phyloP scores from a whole-genome alignment of 2,888 invertebrate genomes.

The Meiosimyza decipiens region DNA sequence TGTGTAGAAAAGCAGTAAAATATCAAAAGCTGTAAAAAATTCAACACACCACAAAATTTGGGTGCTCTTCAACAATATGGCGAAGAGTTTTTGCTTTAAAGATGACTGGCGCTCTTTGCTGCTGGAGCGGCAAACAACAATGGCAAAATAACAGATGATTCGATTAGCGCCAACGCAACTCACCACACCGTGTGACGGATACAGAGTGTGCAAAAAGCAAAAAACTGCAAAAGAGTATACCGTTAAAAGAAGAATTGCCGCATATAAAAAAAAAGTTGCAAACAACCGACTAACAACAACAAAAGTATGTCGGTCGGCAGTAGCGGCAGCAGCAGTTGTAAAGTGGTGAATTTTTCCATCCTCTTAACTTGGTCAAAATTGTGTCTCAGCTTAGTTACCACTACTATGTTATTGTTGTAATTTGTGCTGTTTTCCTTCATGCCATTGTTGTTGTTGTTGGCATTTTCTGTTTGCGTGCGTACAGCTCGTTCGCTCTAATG shows the following conservation, averaged over 20 bases:
- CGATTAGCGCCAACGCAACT: no score
- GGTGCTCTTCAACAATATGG: no score
- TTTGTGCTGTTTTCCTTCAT: constrained; percentile 6
- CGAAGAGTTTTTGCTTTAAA: no score
- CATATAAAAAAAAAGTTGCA: constrained; percentile 14
- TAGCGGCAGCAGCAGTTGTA: neutral
- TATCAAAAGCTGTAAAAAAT: no score
- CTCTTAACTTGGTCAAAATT: no score
- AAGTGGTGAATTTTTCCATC: neutral
- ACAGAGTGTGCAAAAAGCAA: constrained; percentile 38
- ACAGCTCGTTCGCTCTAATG: constrained; percentile 17
- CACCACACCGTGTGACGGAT: no score
- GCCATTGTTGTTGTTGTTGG: constrained; percentile 28
- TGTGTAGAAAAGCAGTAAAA: no score
- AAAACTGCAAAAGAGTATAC: constrained; percentile 30
- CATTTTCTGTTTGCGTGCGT: constrained; percentile 4
- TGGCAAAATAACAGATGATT: no score
- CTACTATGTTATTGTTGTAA: neutral
- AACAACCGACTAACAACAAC: constrained; percentile 19
- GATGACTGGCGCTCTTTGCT: no score
- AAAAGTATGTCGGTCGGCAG: constrained; percentile 6
- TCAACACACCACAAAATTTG: no score
- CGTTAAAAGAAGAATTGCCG: neutral
- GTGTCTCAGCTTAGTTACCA: no score
- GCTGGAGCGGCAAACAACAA: no score